Percentiles rank a stretch among this genome's conserved stretches.
phyloP scores from a whole-genome alignment of 64 coral and sea anemone genomes.

The Pocillopora verrucosa region DNA sequence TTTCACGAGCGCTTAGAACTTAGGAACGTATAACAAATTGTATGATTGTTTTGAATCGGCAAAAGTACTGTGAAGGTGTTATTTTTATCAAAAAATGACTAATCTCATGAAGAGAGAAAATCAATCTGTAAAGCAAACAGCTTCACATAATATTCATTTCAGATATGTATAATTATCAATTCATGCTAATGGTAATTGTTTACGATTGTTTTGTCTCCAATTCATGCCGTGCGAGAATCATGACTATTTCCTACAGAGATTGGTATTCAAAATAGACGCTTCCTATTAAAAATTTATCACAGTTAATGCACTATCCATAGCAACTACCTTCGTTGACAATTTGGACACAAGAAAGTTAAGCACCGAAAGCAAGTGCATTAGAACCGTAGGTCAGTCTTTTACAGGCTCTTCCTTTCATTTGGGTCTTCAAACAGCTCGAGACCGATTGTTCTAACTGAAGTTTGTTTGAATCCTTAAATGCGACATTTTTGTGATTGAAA shows the following conservation, averaged over 20 bases:
- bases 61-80: too few species aligned
- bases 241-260: not conserved
- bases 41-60: too few species aligned
- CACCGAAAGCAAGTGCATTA: not conserved
- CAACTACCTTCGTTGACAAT: constrained; percentile 8
- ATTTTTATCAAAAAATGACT: too few species aligned
- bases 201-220: not conserved
- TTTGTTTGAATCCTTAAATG: not conserved
- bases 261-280: constrained; percentile 1
- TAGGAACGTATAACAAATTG: too few species aligned
- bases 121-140: not conserved
- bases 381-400: not conserved
- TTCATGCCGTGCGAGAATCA: not conserved
- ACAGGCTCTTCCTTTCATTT: not conserved
- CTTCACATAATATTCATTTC: not conserved
- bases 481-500: not conserved
- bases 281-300: constrained; percentile 40
- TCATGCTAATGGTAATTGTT: not conserved
- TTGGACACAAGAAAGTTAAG: not conserved
- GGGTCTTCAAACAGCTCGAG: not conserved
- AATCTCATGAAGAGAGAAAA: not conserved
- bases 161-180: not conserved
- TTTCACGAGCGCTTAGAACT: too few species aligned
- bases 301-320: constrained; percentile 12
- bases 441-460: not conserved